phyloP scores from a whole-genome alignment of 2,113 vertebrate species.

The Xiphophorus hellerii region DNA sequence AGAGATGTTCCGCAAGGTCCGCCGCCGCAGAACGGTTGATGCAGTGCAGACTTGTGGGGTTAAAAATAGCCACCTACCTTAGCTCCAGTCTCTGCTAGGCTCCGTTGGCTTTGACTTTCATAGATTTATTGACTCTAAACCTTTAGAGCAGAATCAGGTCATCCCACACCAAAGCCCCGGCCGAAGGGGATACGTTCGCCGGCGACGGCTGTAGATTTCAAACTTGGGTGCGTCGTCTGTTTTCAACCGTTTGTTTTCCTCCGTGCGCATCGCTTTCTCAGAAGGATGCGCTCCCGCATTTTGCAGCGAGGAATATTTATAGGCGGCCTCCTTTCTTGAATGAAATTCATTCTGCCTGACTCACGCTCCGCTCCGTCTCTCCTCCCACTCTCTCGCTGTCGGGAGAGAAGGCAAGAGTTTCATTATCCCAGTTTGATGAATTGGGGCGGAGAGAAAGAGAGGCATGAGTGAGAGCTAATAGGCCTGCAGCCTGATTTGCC shows the following conservation, averaged over 20 bases:
- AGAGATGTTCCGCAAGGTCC: conserved; percentile 19
- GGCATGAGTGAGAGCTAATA: conserved; percentile 2
- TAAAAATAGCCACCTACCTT: conserved; percentile 76
- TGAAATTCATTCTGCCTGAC: conserved; percentile 63
- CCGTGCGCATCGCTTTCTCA: conserved; percentile 52
- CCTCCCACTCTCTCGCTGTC: conserved; percentile 55
- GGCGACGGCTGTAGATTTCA: neutral
- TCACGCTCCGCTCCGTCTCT: conserved; percentile 46
- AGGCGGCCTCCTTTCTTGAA: conserved; percentile 66
- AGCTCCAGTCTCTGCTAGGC: conserved; percentile 55
- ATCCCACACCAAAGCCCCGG: conserved; percentile 4
- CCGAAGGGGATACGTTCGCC: neutral
- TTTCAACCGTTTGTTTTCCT: conserved; percentile 24
- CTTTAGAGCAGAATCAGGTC: conserved; percentile 11
- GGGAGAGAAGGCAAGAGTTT: conserved; percentile 43
- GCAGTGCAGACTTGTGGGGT: conserved; percentile 64
- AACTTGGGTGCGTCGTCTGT: neutral
- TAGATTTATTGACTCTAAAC: conserved; percentile 16
- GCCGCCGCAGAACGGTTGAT: conserved; percentile 47
- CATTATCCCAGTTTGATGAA: conserved; percentile 47
- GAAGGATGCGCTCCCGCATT: conserved; percentile 29
- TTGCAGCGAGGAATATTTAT: conserved; percentile 60
- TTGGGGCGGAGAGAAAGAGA: conserved; percentile 45
- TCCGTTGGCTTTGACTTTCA: conserved; percentile 10
- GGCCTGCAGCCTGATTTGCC: neutral